A percentile compares a stretch with the other conserved stretches of the same genome.
Conservation (phyloP, 2,113 vertebrate species). For the Brachyhypopomus occidentalis region DNA sequence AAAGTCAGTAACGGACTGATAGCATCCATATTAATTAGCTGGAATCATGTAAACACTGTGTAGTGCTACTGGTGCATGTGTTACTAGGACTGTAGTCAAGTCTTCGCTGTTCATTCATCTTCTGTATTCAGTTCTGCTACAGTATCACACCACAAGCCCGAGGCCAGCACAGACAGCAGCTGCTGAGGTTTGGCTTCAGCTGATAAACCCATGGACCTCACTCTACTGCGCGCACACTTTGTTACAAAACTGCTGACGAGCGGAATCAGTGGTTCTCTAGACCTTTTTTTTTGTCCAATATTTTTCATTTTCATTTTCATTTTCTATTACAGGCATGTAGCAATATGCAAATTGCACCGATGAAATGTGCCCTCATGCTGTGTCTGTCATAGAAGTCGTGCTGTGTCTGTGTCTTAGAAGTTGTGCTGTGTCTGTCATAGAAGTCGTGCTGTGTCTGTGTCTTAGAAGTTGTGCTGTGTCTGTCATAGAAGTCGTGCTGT, state of each 20-base stretch:
- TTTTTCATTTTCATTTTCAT: too few relatives aligned
- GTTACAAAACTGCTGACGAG: background rate
- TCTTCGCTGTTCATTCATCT: background rate
- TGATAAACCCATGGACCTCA: conserved; percentile 1
- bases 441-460: too few relatives aligned
- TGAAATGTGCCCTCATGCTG: background rate
- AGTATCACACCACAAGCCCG: background rate
- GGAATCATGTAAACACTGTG: too few relatives aligned
- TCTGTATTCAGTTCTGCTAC: background rate
- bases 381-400: background rate
- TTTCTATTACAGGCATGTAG: background rate
- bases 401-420: too few relatives aligned
- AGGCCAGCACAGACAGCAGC: conserved; percentile 4
- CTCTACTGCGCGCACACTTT: conserved; percentile 11
- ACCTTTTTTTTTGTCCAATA: background rate
- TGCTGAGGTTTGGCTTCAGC: background rate
- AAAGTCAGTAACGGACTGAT: too few relatives aligned
- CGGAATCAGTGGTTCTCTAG: background rate
- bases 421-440: too few relatives aligned
- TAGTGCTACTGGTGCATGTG: too few relatives aligned
- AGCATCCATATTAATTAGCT: too few relatives aligned
- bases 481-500: too few relatives aligned
- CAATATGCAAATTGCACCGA: background rate
- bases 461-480: too few relatives aligned
- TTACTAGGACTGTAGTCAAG: background rate